Base-by-base conservation (phyloP, 1,140 invertebrate species). In the Hyphantria cunea region DNA sequence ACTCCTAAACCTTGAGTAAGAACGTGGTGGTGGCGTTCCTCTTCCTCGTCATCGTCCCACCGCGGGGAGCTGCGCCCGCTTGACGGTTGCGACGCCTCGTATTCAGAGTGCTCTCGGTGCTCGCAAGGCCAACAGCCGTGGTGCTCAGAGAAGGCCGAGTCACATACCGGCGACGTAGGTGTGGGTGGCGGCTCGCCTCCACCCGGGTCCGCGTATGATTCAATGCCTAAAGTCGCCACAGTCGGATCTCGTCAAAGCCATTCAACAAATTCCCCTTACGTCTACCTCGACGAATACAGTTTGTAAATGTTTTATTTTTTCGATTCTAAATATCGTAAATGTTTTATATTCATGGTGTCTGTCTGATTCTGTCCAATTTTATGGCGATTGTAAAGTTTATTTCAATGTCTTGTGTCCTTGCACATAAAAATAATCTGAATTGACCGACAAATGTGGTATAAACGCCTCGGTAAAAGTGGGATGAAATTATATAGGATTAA, bases 51-150 rank as follows among this genome's bases (percentile, higher is more conserved):
- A 39, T 87, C 84, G 64, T 86, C 83, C 82, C 92, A 93, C 64
- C 92, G 92, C 71, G 92, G 92, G 74, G 93, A 93, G 77, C 93
- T 90, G 78, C 91, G 89, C 66, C 92, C 90, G 73, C 90, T 91
- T 51, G 88, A 80, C 13, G 68, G 65, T 50, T 77, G 78, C 17
- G 81, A 76, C 8, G 68, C 66, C 44, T 80, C 82, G 69, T 74
- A 80, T 53, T 86, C 80, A 6, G 78, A 83, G 45, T 84, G 80
- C 5, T 87, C 84, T 4, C 78, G 81, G 42, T 89, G 84, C 67
- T 89, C 88, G 73, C 85, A 88, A 54, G 88, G 89, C 83, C 89
- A 90, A 82, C 92, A 92, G 62, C 92, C 92, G 80, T 91, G 85
- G 71, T 90, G 91, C 77, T 93, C 92, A 64, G 90, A 92, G 84